A percentile compares a stretch with the other conserved stretches of the same genome.
Evolutionary conservation across 1,140 invertebrate species (phyloP).

Genomic region (Aleiodes sp.): DNA sequence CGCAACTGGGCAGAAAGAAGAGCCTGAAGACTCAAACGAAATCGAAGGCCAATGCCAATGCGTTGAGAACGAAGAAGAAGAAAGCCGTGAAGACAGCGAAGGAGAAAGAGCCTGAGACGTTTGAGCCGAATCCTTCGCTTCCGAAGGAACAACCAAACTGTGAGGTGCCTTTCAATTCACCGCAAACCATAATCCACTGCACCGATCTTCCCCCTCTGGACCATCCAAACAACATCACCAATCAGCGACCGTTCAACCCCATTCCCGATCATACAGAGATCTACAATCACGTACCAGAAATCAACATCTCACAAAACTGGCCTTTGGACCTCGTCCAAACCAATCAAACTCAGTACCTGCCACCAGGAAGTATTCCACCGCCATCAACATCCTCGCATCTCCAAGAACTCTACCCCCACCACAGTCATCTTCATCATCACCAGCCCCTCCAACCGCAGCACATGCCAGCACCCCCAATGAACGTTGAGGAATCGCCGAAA

Average conservation of each 20-base stretch:
- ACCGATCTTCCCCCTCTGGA: not conserved
- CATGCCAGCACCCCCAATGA: constrained; percentile 33
- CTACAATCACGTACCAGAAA: constrained; percentile 50
- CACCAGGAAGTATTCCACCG: not conserved
- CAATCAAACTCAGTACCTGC: not conserved
- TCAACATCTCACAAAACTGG: constrained; percentile 59
- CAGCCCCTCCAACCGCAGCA: constrained; percentile 39
- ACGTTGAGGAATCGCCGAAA: too few species aligned
- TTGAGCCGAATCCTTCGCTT: constrained; percentile 17
- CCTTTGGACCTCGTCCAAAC: constrained; percentile 60
- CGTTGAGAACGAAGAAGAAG: constrained; percentile 39
- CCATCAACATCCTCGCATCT: constrained; percentile 55
- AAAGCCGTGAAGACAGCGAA: constrained; percentile 44
- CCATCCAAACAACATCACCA: not conserved
- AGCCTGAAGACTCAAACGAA: constrained; percentile 41
- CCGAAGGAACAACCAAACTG: constrained; percentile 30
- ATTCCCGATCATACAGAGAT: not conserved
- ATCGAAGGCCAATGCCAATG: constrained; percentile 29
- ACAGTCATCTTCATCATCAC: constrained; percentile 33
- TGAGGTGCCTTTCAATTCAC: constrained; percentile 10
- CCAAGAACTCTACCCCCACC: constrained; percentile 51
- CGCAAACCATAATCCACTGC: constrained; percentile 23
- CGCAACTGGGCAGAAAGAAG: constrained; percentile 60
- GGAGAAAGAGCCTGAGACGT: constrained; percentile 35
- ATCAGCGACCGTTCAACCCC: constrained; percentile 12